These are phyloP conservation scores for rabbit (Oryctolagus cuniculus) DNA, from an alignment of 2,113 vertebrate genomes.

Conservation along the genomic window DNA sequence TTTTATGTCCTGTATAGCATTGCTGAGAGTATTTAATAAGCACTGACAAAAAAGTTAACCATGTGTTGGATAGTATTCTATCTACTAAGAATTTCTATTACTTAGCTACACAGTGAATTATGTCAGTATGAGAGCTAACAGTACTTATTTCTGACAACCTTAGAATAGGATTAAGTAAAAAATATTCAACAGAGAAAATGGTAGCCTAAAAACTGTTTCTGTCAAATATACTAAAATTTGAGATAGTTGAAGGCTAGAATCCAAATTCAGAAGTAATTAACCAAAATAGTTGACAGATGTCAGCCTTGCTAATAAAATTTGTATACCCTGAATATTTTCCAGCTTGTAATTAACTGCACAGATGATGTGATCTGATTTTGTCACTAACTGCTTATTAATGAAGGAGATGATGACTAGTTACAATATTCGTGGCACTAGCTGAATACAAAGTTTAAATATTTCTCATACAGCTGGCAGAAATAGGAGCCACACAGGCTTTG, in stretches of 20 bases:
- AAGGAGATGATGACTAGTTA: conserved; percentile 81
- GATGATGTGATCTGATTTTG: conserved; percentile 86
- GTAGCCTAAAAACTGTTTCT: conserved; percentile 65
- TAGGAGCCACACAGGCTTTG: neutral
- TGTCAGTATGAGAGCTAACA: conserved; percentile 27
- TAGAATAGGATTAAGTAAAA: conserved; percentile 64
- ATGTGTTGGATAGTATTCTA: conserved; percentile 9
- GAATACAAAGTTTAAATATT: conserved; percentile 79
- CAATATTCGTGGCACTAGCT: conserved; percentile 79
- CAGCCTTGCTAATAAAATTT: conserved; percentile 83
- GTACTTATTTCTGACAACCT: conserved; percentile 58
- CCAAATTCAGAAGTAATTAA: conserved; percentile 80
- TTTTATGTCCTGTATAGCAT: neutral
- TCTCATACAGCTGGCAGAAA: conserved; percentile 29
- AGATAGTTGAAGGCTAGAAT: conserved; percentile 67
- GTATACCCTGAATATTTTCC: conserved; percentile 78
- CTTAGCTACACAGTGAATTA: conserved; percentile 46
- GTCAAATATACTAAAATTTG: conserved; percentile 74
- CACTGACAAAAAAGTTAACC: conserved; percentile 24
- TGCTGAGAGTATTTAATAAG: conserved; percentile 37
- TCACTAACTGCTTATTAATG: conserved; percentile 89
- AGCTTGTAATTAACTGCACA: conserved; percentile 75
- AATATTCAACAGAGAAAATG: conserved; percentile 65
- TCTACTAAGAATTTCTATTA: conserved; percentile 48
- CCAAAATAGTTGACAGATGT: conserved; percentile 83